Evolutionary conservation across 2,113 vertebrate genomes (phyloP).

Genomic region (Microcebus tavaratra): DNA sequence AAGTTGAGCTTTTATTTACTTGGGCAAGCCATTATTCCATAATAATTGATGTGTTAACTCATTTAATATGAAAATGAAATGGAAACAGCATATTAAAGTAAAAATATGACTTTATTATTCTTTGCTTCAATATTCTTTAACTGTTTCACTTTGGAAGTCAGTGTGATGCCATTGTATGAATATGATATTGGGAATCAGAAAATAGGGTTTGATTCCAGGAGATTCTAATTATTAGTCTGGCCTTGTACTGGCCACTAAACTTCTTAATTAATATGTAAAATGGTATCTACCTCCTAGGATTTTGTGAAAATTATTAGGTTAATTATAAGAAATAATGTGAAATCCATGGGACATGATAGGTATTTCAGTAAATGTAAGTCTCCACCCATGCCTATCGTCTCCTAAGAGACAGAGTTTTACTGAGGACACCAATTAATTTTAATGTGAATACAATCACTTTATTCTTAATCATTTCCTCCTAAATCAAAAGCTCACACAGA

Average conservation of each 20-base stretch:
- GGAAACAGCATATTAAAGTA: constrained; percentile 25
- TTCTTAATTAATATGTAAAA: constrained; percentile 65
- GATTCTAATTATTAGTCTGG: constrained; percentile 46
- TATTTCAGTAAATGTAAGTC: constrained; percentile 14
- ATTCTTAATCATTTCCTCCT: constrained; percentile 45
- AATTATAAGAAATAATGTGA: constrained; percentile 57
- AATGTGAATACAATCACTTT: background rate
- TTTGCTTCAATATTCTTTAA: background rate
- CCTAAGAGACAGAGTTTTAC: constrained; percentile 41
- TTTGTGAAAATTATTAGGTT: constrained; percentile 57
- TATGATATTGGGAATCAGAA: background rate
- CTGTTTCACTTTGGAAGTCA: background rate
- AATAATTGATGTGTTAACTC: constrained; percentile 39
- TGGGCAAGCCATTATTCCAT: background rate
- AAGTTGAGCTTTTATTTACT: constrained; percentile 35
- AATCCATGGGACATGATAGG: background rate
- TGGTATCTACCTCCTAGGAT: background rate
- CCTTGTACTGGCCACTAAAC: background rate
- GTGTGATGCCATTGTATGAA: background rate
- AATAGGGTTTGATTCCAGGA: constrained; percentile 23
- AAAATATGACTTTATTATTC: constrained; percentile 2
- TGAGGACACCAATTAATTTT: constrained; percentile 59
- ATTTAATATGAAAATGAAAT: constrained; percentile 38
- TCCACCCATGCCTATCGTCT: background rate
- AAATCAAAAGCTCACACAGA: constrained; percentile 49